Percentiles rank a stretch among this genome's conserved stretches.
These are phyloP conservation scores for Tretioscincus oriximinensis DNA, from an alignment of 2,113 vertebrate species.

Conservation along the genomic window DNA sequence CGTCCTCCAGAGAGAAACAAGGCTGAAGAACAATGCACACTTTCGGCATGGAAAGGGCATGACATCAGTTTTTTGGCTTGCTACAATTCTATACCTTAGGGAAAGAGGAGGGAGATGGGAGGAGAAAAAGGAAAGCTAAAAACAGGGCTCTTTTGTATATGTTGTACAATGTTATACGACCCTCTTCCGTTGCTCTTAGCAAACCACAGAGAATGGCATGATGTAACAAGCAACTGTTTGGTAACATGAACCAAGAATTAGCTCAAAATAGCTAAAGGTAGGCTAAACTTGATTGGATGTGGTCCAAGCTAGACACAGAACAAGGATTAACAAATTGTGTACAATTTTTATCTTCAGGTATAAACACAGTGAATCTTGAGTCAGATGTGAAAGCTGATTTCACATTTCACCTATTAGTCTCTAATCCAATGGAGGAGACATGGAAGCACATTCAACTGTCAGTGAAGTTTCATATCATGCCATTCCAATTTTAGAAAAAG, in stretches of 20 bases:
- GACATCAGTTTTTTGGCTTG: constrained; percentile 51
- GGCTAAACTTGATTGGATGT: not conserved
- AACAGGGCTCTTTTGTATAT: constrained; percentile 42
- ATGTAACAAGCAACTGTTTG: constrained; percentile 33
- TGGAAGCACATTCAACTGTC: constrained; percentile 30
- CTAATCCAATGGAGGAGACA: constrained; percentile 24
- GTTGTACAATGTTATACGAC: constrained; percentile 36
- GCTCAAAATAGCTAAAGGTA: constrained; percentile 18
- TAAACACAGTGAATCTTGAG: not conserved
- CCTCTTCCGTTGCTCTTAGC: constrained; percentile 31
- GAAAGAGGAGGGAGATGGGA: constrained; percentile 11
- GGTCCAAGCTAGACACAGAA: not conserved
- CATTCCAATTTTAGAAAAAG: too few relatives aligned
- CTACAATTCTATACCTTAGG: constrained; percentile 23
- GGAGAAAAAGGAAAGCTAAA: constrained; percentile 30
- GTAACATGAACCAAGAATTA: constrained; percentile 38
- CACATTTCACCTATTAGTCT: not conserved
- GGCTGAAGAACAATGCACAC: constrained; percentile 42
- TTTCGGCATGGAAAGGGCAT: constrained; percentile 57
- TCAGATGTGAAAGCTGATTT: not conserved
- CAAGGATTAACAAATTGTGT: not conserved
- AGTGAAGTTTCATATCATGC: too few relatives aligned
- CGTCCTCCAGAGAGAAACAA: constrained; percentile 26
- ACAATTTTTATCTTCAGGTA: not conserved
- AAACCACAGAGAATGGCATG: constrained; percentile 35